Conservation (phyloP, 1,140 invertebrate species). For the Drosophila bipectinata region DNA sequence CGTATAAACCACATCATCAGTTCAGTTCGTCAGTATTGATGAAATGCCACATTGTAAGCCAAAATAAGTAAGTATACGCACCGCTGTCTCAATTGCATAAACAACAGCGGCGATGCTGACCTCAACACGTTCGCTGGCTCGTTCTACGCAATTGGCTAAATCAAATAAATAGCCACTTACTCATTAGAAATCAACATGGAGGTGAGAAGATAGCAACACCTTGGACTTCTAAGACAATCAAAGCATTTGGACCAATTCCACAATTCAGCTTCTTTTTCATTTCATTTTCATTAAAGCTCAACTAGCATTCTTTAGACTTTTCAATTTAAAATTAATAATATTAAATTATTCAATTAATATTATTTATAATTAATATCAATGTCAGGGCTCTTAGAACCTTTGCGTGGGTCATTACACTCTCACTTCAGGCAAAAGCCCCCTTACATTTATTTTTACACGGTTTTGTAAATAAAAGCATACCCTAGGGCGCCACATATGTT, state of each 20-base stretch:
- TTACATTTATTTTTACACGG: background rate
- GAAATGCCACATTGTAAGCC: slow-evolving; percentile 59
- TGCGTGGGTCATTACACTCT: background rate
- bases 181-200: slow-evolving; percentile 31
- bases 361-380: too few relatives aligned
- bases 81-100: slow-evolving; percentile 59
- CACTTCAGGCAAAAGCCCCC: too few relatives aligned
- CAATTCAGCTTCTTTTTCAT: too few relatives aligned
- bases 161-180: slow-evolving; percentile 48
- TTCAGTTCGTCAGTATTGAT: slow-evolving; percentile 47
- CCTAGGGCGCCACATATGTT: background rate
- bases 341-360: too few relatives aligned
- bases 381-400: too few relatives aligned
- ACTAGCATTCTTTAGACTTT: too few relatives aligned
- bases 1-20: slow-evolving; percentile 43
- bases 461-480: slow-evolving; percentile 7
- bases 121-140: slow-evolving; percentile 63
- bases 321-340: too few relatives aligned
- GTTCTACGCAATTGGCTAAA: slow-evolving; percentile 47
- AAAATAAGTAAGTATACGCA: slow-evolving; percentile 38
- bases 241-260: background rate
- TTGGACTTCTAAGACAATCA: slow-evolving; percentile 7
- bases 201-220: slow-evolving; percentile 33
- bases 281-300: too few relatives aligned
- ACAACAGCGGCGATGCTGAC: slow-evolving; percentile 57